A percentile compares a stretch with the other conserved stretches of the same genome.
phyloP scores from a whole-genome alignment of 2,888 invertebrate genomes.

The Acleris cristana region DNA sequence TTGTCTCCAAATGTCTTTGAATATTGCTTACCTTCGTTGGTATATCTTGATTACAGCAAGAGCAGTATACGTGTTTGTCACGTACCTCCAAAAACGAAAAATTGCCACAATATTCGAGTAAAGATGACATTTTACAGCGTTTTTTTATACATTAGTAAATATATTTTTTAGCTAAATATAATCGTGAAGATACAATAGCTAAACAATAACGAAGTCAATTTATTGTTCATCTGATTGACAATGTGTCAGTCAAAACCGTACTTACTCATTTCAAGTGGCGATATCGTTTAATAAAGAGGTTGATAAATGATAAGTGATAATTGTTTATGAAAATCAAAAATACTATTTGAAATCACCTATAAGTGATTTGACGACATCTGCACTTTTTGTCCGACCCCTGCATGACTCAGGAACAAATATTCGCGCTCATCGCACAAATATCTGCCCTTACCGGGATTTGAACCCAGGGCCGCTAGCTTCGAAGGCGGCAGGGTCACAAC shows the following conservation, averaged over 20 bases:
- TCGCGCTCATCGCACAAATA: no score
- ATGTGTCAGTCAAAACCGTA: not conserved
- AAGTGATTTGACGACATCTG: no score
- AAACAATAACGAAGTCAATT: not conserved
- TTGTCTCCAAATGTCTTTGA: not conserved
- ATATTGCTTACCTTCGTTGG: not conserved
- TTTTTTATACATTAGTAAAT: not conserved
- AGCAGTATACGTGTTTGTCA: not conserved
- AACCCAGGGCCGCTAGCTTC: no score
- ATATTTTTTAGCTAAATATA: not conserved
- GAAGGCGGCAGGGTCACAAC: no score
- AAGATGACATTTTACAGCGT: not conserved
- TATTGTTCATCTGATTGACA: not conserved
- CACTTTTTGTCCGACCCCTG: no score
- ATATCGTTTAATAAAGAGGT: not conserved
- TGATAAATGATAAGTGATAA: no score
- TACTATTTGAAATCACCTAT: no score
- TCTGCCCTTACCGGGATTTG: no score
- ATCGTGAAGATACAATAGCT: not conserved
- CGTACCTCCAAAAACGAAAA: conserved; percentile 13
- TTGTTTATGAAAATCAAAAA: no score
- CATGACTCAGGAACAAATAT: no score
- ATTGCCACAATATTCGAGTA: conserved; percentile 3
- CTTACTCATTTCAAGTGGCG: not conserved
- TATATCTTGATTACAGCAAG: not conserved